phyloP scores from a whole-genome alignment of 2,797 vertebrate species.

The Rhinichthys osculus region DNA sequence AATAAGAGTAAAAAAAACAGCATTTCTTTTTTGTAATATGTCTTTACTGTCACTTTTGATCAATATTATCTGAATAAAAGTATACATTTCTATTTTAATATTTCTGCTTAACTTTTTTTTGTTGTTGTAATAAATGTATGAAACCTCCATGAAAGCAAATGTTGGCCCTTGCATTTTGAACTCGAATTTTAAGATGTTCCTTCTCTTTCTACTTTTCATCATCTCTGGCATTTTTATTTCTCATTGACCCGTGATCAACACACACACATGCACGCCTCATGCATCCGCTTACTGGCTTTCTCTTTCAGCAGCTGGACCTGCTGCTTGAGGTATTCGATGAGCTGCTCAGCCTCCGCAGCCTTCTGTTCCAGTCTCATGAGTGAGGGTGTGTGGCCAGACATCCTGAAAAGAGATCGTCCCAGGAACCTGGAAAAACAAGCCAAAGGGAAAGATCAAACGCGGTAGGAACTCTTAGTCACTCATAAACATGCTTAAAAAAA shows the following conservation, averaged over 20 bases:
- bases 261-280: neutral
- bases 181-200: neutral
- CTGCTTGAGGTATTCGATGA: constrained; percentile 96
- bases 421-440: constrained; percentile 80
- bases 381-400: constrained; percentile 87
- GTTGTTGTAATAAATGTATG: neutral
- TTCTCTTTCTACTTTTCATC: neutral
- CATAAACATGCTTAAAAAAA: constrained; percentile 19
- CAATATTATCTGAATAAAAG: neutral
- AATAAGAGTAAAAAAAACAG: too few relatives aligned
- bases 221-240: neutral
- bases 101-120: neutral
- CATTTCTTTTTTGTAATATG: neutral
- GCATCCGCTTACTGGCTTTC: constrained; percentile 89
- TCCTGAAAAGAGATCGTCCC: constrained; percentile 83
- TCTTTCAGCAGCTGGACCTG: constrained; percentile 96
- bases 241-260: neutral
- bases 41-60: neutral
- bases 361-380: constrained; percentile 92
- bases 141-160: neutral
- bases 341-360: constrained; percentile 92
- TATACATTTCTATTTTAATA: too few relatives aligned
- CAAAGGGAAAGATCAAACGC: constrained; percentile 46
- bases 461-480: constrained; percentile 48
- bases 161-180: neutral